A percentile compares a stretch with the other conserved stretches of the same genome.
These are phyloP conservation scores for Tachycineta bicolor DNA, from an alignment of 2,113 vertebrate genomes.

Conservation along the genomic window DNA sequence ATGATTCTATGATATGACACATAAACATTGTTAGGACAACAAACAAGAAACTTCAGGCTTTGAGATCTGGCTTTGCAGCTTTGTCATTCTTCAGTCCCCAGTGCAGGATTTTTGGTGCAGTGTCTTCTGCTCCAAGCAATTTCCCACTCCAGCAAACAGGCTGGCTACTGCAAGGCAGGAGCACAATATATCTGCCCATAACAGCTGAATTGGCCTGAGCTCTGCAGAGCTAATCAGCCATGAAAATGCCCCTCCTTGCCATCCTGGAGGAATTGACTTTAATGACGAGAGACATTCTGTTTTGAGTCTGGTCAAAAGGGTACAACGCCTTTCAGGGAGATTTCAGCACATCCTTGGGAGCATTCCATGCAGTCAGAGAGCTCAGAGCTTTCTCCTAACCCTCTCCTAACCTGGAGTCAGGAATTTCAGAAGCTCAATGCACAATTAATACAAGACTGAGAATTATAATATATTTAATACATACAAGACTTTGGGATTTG, in stretches of 20 bases:
- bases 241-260: conserved; percentile 36
- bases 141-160: background rate
- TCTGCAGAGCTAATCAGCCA: conserved; percentile 22
- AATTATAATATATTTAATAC: background rate
- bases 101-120: background rate
- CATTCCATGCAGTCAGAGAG: background rate
- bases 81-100: background rate
- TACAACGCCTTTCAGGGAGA: background rate
- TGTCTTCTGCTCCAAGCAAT: background rate
- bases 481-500: background rate
- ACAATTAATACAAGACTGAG: background rate
- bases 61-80: background rate
- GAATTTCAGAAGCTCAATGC: background rate
- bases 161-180: background rate
- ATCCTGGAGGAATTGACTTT: conserved; percentile 36
- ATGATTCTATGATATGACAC: background rate
- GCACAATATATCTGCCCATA: background rate
- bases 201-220: background rate
- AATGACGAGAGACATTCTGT: conserved; percentile 25
- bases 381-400: conserved; percentile 18
- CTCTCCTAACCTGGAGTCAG: background rate
- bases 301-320: background rate
- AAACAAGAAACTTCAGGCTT: background rate
- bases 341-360: background rate
- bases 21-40: background rate